Evolutionary conservation across 2,113 vertebrate genomes (phyloP).

Genomic region (Thomomys bottae): DNA sequence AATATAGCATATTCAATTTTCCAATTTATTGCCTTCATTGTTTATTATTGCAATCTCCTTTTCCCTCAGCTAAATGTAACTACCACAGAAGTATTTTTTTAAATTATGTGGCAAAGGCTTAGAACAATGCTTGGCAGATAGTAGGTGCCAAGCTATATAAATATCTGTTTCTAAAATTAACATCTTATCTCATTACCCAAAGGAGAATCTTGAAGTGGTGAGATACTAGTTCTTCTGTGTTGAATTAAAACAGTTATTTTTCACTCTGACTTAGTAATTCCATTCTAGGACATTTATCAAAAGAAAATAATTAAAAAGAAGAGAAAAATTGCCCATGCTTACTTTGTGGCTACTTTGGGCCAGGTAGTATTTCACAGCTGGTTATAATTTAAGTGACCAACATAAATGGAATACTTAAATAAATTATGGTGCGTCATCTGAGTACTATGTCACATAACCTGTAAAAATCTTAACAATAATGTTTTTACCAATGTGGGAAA

Average conservation of each 20-base stretch:
- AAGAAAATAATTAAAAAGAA: slow-evolving; percentile 63
- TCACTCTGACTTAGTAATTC: slow-evolving; percentile 57
- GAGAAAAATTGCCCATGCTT: slow-evolving; percentile 18
- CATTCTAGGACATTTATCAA: slow-evolving; percentile 44
- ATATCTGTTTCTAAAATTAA: slow-evolving; percentile 48
- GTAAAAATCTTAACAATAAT: not conserved
- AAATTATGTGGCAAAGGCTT: not conserved
- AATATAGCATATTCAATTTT: not conserved
- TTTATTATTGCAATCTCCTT: not conserved
- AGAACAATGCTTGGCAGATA: not conserved
- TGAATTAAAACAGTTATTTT: slow-evolving; percentile 62
- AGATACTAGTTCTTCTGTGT: slow-evolving; percentile 49
- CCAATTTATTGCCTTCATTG: not conserved
- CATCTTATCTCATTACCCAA: not conserved
- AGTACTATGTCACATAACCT: not conserved
- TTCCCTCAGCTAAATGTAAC: not conserved
- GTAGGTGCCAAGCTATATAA: slow-evolving; percentile 25
- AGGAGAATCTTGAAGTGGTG: slow-evolving; percentile 20
- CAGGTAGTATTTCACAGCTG: slow-evolving; percentile 5
- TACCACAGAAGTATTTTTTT: not conserved
- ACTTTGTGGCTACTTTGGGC: not conserved
- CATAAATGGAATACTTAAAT: not conserved
- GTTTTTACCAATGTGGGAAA: not conserved
- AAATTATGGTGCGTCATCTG: not conserved
- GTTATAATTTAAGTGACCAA: slow-evolving; percentile 3